Evolutionary conservation across 2,888 invertebrate genomes (phyloP).

Genomic region (Dryococelus australis): DNA sequence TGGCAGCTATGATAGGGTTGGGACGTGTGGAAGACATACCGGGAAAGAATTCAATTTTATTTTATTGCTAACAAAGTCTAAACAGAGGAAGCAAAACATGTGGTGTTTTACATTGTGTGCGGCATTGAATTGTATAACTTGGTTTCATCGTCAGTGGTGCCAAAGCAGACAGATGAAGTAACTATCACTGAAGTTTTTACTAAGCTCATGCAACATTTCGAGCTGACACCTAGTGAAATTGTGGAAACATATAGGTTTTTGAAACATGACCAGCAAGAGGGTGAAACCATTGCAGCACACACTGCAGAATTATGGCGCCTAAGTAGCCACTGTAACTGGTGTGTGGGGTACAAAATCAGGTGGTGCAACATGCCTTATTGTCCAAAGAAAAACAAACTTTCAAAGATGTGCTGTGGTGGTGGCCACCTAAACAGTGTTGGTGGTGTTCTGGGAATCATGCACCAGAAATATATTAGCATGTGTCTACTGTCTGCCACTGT

Average conservation of each 20-base stretch:
- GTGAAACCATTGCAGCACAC: background rate
- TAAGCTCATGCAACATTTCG: too few species aligned
- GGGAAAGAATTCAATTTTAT: background rate
- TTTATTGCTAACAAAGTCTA: background rate
- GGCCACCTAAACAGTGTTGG: background rate
- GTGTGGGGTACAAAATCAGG: background rate
- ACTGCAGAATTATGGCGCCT: background rate
- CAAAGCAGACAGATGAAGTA: too few species aligned
- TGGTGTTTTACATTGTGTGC: too few species aligned
- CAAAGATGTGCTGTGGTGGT: background rate
- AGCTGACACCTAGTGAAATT: background rate
- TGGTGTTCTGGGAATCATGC: too few species aligned
- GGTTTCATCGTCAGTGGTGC: too few species aligned
- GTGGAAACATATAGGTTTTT: background rate
- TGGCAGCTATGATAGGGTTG: too few species aligned
- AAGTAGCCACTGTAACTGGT: background rate
- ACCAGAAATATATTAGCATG: background rate
- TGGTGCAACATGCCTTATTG: background rate
- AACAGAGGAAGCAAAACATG: background rate
- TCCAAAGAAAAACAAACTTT: background rate
- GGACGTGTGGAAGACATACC: background rate
- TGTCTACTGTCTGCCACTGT: background rate
- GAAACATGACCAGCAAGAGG: background rate
- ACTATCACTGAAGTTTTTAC: too few species aligned
- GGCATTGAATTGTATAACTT: too few species aligned